These are phyloP conservation scores for Andrena dorsata DNA, from an alignment of 2,888 invertebrate genomes.

Conservation along the genomic window DNA sequence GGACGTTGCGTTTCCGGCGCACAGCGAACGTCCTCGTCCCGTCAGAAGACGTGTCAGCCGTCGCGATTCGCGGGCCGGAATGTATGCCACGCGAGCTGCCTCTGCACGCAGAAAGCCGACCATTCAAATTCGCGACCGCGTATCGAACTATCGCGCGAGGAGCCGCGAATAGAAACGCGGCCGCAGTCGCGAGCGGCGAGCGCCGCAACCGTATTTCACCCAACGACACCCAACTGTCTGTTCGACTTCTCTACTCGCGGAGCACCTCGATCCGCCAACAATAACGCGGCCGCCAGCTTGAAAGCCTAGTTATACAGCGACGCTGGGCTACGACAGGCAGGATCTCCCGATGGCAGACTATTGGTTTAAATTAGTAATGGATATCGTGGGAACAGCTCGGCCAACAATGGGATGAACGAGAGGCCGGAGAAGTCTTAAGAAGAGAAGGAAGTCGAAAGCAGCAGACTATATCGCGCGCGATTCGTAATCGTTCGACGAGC, in stretches of 20 bases:
- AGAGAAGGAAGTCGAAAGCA: not conserved
- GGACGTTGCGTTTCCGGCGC: slow-evolving; percentile 84
- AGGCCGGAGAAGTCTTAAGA: not conserved
- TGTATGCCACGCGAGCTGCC: slow-evolving; percentile 81
- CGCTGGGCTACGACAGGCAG: not conserved
- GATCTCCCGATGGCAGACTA: too few species aligned
- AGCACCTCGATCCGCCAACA: slow-evolving; percentile 12
- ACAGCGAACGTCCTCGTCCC: slow-evolving; percentile 76
- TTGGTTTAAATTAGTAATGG: too few species aligned
- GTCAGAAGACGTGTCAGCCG: slow-evolving; percentile 81
- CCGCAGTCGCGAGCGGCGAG: slow-evolving; percentile 53
- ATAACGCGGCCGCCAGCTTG: not conserved
- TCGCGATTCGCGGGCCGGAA: slow-evolving; percentile 77
- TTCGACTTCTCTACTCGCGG: slow-evolving; percentile 26
- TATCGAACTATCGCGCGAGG: slow-evolving; percentile 76
- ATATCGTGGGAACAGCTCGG: too few species aligned
- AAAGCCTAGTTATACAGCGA: not conserved
- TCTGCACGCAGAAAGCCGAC: slow-evolving; percentile 66
- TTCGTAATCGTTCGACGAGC: slow-evolving; percentile 67
- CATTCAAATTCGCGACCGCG: slow-evolving; percentile 77
- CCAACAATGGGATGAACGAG: not conserved
- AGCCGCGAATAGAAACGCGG: slow-evolving; percentile 70
- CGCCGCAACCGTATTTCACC: slow-evolving; percentile 52
- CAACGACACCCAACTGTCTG: slow-evolving; percentile 43
- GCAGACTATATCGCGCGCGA: slow-evolving; percentile 40